Percentiles rank a stretch among this genome's conserved stretches.
These are phyloP conservation scores for Drosophila willistoni DNA, from an alignment of 1,140 invertebrate genomes.

Conservation along the genomic window DNA sequence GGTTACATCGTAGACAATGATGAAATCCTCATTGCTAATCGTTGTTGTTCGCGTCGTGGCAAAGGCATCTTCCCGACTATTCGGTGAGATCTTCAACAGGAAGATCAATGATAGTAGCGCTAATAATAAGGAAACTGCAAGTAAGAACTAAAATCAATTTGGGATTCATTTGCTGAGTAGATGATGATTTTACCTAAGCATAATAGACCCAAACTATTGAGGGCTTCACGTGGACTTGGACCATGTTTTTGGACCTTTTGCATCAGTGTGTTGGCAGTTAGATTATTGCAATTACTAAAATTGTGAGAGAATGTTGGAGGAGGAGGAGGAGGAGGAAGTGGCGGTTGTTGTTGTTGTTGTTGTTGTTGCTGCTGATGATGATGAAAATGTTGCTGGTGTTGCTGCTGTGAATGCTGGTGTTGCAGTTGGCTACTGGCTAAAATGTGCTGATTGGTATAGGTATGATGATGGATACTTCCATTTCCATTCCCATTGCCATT, in stretches of 20 bases:
- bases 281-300: constrained; percentile 72
- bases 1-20: constrained; percentile 95
- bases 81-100: constrained; percentile 91
- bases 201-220: constrained; percentile 93
- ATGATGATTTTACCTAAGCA: constrained; percentile 85
- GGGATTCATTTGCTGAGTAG: too few species aligned
- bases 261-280: constrained; percentile 44
- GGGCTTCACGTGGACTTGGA: constrained; percentile 86
- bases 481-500: constrained; percentile 35
- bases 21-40: constrained; percentile 89
- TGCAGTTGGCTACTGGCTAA: constrained; percentile 56
- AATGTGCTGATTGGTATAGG: constrained; percentile 77
- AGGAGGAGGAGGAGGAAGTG: neutral
- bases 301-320: constrained; percentile 37
- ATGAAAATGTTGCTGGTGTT: constrained; percentile 33
- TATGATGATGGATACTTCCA: constrained; percentile 65
- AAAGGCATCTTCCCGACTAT: constrained; percentile 82
- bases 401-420: constrained; percentile 42
- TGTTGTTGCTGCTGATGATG: constrained; percentile 21
- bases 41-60: constrained; percentile 48
- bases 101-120: constrained; percentile 93
- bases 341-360: constrained; percentile 31
- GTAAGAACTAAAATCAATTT: neutral
- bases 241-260: constrained; percentile 68
- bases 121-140: constrained; percentile 89